phyloP scores from a whole-genome alignment of 2,797 vertebrate species.

The Hyperoplus immaculatus region DNA sequence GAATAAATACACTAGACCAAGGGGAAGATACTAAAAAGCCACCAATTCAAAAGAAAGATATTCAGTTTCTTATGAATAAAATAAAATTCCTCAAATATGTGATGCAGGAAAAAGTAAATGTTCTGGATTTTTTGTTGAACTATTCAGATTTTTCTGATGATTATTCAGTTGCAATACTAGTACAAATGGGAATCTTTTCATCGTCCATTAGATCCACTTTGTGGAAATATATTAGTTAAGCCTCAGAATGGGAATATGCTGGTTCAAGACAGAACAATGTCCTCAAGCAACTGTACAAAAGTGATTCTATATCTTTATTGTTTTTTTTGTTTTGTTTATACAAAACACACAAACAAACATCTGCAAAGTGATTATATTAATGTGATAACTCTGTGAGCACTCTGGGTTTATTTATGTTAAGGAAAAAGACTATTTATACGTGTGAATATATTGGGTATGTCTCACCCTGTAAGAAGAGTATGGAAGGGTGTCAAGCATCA shows the following conservation, averaged over 20 bases:
- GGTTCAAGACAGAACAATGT: neutral
- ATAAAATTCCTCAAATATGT: neutral
- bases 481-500: constrained; percentile 90
- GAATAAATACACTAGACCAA: constrained; percentile 7
- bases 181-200: neutral
- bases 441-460: neutral
- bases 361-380: too few relatives aligned
- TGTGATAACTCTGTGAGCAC: neutral
- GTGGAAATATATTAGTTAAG: neutral
- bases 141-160: too few relatives aligned
- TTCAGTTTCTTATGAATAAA: neutral
- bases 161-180: too few relatives aligned
- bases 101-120: neutral
- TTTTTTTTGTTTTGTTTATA: too few relatives aligned
- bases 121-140: constrained; percentile 3
- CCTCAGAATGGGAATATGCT: neutral
- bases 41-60: neutral
- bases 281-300: neutral
- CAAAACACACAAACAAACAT: too few relatives aligned
- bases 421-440: neutral
- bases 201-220: neutral
- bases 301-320: neutral
- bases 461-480: constrained; percentile 95
- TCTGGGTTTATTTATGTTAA: neutral
- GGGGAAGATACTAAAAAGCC: neutral